Percentiles rank a stretch among this genome's conserved stretches.
Conservation (phyloP, 2,797 vertebrate species). For the Fratercula arctica region DNA sequence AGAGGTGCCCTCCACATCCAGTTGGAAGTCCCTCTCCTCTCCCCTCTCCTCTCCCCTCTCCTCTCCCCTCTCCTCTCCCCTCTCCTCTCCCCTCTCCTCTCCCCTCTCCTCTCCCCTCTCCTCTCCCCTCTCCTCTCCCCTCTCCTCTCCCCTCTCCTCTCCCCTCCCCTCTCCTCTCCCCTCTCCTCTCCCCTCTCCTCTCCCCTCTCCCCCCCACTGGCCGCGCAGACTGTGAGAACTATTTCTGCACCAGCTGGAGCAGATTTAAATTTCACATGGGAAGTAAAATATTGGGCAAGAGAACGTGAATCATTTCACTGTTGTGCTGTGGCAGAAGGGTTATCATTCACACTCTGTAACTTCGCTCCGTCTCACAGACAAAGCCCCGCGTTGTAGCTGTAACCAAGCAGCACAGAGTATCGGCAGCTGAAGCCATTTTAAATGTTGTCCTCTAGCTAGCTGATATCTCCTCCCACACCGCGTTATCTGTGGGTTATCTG, state of each 20-base stretch:
- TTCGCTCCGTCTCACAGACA: background rate
- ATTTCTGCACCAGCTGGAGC: slow-evolving; percentile 6
- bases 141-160: no score
- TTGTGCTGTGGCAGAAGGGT: background rate
- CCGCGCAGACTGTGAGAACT: background rate
- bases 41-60: background rate
- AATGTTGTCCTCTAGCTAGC: background rate
- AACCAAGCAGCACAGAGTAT: background rate
- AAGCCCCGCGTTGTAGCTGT: background rate
- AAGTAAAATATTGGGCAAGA: background rate
- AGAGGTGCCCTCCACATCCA: background rate
- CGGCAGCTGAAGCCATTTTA: background rate
- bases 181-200: background rate
- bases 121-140: background rate
- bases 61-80: background rate
- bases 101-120: background rate
- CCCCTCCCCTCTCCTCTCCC: no score
- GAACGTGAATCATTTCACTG: background rate
- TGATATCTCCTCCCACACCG: background rate
- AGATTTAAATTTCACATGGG: background rate
- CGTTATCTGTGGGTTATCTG: background rate
- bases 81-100: background rate
- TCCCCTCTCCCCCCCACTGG: background rate
- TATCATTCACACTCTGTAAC: background rate
- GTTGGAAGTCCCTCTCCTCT: background rate